Base-by-base conservation (phyloP, 2,113 vertebrate genomes). In the Butorides virescens region DNA sequence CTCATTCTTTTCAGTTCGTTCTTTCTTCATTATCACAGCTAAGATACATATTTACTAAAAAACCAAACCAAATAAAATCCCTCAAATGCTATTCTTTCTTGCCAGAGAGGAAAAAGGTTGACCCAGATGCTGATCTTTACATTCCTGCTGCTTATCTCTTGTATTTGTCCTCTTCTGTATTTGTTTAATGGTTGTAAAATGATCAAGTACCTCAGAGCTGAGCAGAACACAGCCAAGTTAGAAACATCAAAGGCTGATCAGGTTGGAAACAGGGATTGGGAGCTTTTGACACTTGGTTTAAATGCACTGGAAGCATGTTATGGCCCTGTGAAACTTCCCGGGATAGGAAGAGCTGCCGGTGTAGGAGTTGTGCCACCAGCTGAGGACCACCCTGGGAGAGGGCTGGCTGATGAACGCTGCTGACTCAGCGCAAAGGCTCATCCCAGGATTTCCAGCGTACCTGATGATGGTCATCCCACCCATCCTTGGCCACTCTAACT, bases 401-500 rank as follows among this genome's bases (percentile, higher is more conserved):
- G 44, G 27, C 58, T 66, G 50, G 32, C 21, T 86, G 12, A 16
- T 10, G 17, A 32, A 25, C 0, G 1, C 50, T 37, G 16, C 23
- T 59, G 58, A 21, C 30, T 61, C 26, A 15, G 23, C 32, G 6
- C 44, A 67, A 73, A 74, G 44, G 15, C n/a, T 66, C 0, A 0
- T 62, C 14, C 29, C 0, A 3, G 70, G 29, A 61, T 67, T 81
- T 67, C 52, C 32, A 80, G 2, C 0, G 0, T 21, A 16, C 15
- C 9, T 7, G 9, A 10, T 46, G 47, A 13, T 20, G 29, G 50
- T n/a, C 72, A n/a, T 63, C 23, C 10, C 72, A 59, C 15, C 44
- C 13, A 3, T 55, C 79, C 47, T 86, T 39, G 53, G 10, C n/a
- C 20, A 7, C 39, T 34, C 1, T 19, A 66, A 14, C 25, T 46